Evolutionary conservation across 2,888 invertebrate genomes (phyloP).

Genomic region (Chaitophorus viminalis): DNA sequence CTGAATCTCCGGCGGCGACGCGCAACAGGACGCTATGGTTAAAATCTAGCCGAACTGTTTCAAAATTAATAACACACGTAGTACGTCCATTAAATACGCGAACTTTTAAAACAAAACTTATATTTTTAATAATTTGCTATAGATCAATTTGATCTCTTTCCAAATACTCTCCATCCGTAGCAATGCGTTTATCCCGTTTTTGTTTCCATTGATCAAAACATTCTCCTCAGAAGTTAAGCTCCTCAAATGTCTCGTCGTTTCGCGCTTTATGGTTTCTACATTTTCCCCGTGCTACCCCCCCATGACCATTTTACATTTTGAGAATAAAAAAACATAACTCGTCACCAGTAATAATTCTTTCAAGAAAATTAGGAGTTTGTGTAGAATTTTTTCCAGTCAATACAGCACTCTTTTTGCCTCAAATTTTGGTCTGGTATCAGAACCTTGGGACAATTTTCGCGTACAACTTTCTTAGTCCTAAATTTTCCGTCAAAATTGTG

Average conservation of each 20-base stretch:
- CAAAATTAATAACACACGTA: background rate
- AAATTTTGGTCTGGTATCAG: conserved; percentile 64
- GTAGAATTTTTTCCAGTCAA: conserved; percentile 42
- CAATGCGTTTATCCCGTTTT: conserved; percentile 57
- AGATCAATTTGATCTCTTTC: too few relatives aligned
- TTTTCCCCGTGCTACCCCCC: conserved; percentile 45
- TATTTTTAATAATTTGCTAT: too few relatives aligned
- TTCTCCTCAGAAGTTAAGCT: conserved; percentile 53
- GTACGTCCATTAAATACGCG: too few relatives aligned
- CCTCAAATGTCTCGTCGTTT: conserved; percentile 53
- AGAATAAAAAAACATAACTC: conserved; percentile 62
- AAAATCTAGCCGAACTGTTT: too few relatives aligned
- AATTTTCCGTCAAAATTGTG: conserved; percentile 59
- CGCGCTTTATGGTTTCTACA: conserved; percentile 38
- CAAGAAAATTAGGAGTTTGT: conserved; percentile 26
- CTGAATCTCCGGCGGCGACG: conserved; percentile 29
- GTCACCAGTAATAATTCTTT: conserved; percentile 63
- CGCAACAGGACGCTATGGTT: background rate
- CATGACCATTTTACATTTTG: conserved; percentile 62
- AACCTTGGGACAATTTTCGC: conserved; percentile 64
- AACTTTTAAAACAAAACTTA: too few relatives aligned
- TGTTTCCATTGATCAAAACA: conserved; percentile 57
- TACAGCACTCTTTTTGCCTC: conserved; percentile 36
- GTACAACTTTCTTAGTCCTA: conserved; percentile 64
- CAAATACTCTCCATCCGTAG: conserved; percentile 45